A percentile compares a stretch with the other conserved stretches of the same genome.
Evolutionary conservation across 2,113 vertebrate genomes (phyloP).

Genomic region (Ascaphus truei): DNA sequence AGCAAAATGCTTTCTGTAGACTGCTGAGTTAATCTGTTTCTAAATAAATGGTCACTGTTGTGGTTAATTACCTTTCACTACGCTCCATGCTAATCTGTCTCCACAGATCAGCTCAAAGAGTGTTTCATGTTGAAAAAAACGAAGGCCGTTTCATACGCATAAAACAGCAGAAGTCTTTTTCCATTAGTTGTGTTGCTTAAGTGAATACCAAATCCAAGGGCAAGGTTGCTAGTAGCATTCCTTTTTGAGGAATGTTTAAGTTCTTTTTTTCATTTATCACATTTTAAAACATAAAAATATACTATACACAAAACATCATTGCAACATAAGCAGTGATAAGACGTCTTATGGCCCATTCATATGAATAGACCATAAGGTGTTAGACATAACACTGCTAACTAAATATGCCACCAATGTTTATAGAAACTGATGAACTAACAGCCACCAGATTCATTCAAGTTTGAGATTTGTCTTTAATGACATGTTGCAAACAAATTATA

Average conservation of each 20-base stretch:
- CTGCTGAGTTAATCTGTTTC: slow-evolving; percentile 27
- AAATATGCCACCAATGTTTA: too few species aligned
- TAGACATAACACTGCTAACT: too few species aligned
- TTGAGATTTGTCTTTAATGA: too few species aligned
- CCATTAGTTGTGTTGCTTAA: background rate
- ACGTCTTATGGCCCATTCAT: too few species aligned
- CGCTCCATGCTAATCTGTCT: slow-evolving; percentile 23
- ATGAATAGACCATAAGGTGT: too few species aligned
- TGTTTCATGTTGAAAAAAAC: slow-evolving; percentile 21
- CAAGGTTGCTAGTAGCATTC: background rate
- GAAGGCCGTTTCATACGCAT: background rate
- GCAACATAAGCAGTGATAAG: too few species aligned
- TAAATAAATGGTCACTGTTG: slow-evolving; percentile 23
- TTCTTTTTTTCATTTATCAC: too few species aligned
- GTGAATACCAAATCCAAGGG: background rate
- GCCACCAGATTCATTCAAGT: too few species aligned
- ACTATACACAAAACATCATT: too few species aligned
- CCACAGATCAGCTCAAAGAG: slow-evolving; percentile 29
- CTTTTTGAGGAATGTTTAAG: background rate
- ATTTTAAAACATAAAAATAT: background rate
- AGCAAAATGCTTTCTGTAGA: slow-evolving; percentile 7
- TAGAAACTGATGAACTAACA: too few species aligned
- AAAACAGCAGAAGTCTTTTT: slow-evolving; percentile 14
- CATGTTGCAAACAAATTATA: too few species aligned
- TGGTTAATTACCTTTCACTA: slow-evolving; percentile 30